These are phyloP conservation scores for Percopsis omiscomaycus DNA, from an alignment of 2,797 vertebrate species.

Conservation along the genomic window DNA sequence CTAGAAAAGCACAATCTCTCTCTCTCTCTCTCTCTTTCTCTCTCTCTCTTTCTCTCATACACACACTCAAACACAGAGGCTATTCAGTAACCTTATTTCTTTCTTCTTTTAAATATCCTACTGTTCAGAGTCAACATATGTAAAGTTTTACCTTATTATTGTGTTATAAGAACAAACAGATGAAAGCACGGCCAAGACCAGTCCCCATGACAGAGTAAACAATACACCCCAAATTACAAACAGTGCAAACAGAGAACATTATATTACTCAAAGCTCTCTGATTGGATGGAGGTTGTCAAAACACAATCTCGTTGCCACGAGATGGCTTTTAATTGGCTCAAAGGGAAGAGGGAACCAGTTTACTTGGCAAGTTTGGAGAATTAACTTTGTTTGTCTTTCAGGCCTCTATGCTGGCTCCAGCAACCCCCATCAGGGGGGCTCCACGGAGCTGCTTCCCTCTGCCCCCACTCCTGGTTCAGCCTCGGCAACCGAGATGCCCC, in stretches of 20 bases:
- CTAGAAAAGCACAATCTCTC: too few relatives aligned
- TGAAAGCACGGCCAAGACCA: constrained; percentile 50
- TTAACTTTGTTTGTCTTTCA: constrained; percentile 82
- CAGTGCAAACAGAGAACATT: constrained; percentile 66
- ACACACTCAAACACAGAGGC: constrained; percentile 10
- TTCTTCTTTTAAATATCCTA: constrained; percentile 35
- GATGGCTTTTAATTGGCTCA: constrained; percentile 73
- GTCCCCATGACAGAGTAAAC: constrained; percentile 58
- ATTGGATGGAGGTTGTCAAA: constrained; percentile 77
- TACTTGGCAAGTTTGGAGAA: constrained; percentile 65
- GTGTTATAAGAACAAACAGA: constrained; percentile 54
- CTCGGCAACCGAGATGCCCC: constrained; percentile 74
- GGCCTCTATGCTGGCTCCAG: constrained; percentile 87
- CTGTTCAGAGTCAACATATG: constrained; percentile 58
- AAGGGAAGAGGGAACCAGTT: constrained; percentile 54
- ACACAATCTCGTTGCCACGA: constrained; percentile 72
- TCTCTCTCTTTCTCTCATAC: too few relatives aligned
- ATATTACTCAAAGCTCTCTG: constrained; percentile 62
- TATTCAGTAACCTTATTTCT: constrained; percentile 15
- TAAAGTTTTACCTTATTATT: constrained; percentile 63
- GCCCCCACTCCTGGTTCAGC: constrained; percentile 62
- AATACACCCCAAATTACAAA: constrained; percentile 71
- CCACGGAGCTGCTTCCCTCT: constrained; percentile 80
- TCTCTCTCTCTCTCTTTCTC: too few relatives aligned
- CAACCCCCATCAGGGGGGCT: constrained; percentile 78